Percentiles rank a stretch among this genome's conserved stretches.
Conservation (phyloP, 2,113 vertebrate genomes). For the Sus scrofa region T2T-Sscrofa CM000826.6:76621001-76621500, state of each 20-base stretch:
- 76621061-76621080: conserved; percentile 65
- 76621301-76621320: conserved; percentile 28
- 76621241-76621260: background rate
- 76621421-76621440: conserved; percentile 27
- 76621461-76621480: background rate
- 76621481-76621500: background rate
- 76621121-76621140: conserved; percentile 12
- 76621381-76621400: conserved; percentile 10
- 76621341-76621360: background rate
- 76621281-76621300: background rate
- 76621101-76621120: conserved; percentile 44
- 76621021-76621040: conserved; percentile 70
- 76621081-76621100: background rate
- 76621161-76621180: conserved; percentile 15
- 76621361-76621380: background rate
- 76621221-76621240: background rate
- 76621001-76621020: conserved; percentile 50
- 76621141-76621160: background rate
- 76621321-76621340: background rate
- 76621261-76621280: background rate
- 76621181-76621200: conserved; percentile 17
- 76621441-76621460: background rate
- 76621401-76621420: background rate
- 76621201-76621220: background rate
- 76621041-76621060: background rate